Base-by-base conservation (phyloP, 2,888 invertebrate genomes). In the Hololepta plana region DNA sequence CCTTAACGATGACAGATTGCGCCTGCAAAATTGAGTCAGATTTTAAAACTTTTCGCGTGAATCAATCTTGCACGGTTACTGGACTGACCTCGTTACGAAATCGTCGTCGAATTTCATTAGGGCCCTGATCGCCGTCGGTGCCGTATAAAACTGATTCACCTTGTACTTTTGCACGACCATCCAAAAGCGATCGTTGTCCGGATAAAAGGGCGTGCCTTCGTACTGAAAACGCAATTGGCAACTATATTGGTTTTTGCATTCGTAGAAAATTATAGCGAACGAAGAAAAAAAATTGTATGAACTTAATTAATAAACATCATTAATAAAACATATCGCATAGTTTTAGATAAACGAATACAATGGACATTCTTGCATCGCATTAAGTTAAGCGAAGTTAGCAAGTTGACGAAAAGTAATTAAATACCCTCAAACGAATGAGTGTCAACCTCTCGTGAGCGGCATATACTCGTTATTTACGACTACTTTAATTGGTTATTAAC, bases 191-290 rank as follows among this genome's bases (percentile, higher is more conserved):
- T 87, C 82, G 43, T 90, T 81, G 34, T 75, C 72, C 2, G 98
- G 98, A 52, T 81, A 82, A 51, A 91, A 91, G 1, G 98, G 98
- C 2, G 88, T 84, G 4, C 98, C 98, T 60, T 98, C 96, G 52
- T 88, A 90, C 85, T 88, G 52, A 11, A 57, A 49, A 31, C n/a
- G n/a, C n/a, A n/a, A n/a, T n/a, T n/a, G n/a, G n/a, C n/a, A n/a
- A n/a, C n/a, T n/a, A n/a, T n/a, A n/a, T n/a, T n/a, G n/a, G n/a
- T n/a, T n/a, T n/a, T n/a, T n/a, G n/a, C n/a, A n/a, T n/a, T n/a
- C n/a, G n/a, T n/a, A n/a, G n/a, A n/a, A n/a, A n/a, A n/a, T n/a
- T n/a, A n/a, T n/a, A n/a, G n/a, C n/a, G n/a, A 33, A 37, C 31
- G 35, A 14, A 4, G 21, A 8, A 16, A 22, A 9, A 22, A 9